These are phyloP conservation scores for Pygmarrhopalites habei DNA, from an alignment of 1,140 invertebrate genomes.

Conservation along the genomic window DNA sequence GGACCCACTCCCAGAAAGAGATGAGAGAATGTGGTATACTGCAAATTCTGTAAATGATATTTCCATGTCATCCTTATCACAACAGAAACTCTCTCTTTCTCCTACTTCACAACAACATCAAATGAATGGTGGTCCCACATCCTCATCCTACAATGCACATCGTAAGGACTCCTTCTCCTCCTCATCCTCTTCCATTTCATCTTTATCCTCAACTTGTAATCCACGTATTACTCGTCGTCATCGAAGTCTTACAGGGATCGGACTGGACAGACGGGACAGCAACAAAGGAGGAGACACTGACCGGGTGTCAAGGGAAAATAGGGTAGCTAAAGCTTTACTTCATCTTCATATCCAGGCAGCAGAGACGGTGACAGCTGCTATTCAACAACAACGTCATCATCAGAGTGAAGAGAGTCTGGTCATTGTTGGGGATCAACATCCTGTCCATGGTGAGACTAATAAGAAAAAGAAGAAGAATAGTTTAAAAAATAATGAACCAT, in stretches of 20 bases:
- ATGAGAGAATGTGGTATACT: conserved; percentile 27
- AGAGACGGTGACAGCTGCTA: background rate
- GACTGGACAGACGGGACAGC: background rate
- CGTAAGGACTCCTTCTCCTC: background rate
- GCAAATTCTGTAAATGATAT: conserved; percentile 27
- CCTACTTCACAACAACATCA: no score
- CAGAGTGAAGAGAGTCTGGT: no score
- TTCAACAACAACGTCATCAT: no score
- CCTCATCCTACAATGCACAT: background rate
- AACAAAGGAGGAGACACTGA: background rate
- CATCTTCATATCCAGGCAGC: conserved; percentile 6
- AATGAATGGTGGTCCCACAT: background rate
- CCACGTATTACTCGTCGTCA: background rate
- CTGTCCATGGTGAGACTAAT: no score
- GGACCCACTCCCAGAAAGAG: conserved; percentile 35
- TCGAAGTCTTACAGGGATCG: background rate
- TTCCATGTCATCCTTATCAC: conserved; percentile 1
- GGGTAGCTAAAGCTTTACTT: background rate
- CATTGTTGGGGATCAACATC: no score
- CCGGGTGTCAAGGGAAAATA: background rate
- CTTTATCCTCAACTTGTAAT: background rate
- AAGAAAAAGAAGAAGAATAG: no score
- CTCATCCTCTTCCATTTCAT: background rate
- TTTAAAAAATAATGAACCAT: no score
- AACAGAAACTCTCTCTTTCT: background rate